Evolutionary conservation across 2,888 invertebrate genomes (phyloP).

Genomic region (Ormyrus rosae): DNA sequence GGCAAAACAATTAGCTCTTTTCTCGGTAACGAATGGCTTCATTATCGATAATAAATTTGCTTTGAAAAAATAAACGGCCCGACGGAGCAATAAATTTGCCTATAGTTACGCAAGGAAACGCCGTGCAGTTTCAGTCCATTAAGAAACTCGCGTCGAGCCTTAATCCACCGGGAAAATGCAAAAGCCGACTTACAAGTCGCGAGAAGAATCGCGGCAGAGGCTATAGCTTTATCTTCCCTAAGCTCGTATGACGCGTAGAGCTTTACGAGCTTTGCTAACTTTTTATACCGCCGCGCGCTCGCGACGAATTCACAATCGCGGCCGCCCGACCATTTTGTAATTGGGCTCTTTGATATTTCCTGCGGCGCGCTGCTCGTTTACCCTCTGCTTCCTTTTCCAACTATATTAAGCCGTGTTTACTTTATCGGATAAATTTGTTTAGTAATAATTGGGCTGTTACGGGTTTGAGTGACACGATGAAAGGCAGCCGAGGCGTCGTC

Average conservation of each 20-base stretch:
- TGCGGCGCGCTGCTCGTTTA: slow-evolving; percentile 8
- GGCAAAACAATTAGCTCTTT: too few relatives aligned
- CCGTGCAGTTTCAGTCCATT: not conserved
- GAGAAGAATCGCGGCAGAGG: too few relatives aligned
- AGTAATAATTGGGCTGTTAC: too few relatives aligned
- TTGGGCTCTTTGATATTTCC: slow-evolving; percentile 40
- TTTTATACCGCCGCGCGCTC: not conserved
- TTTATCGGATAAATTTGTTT: too few relatives aligned
- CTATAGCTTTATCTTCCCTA: slow-evolving; percentile 29
- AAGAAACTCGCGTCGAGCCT: slow-evolving; percentile 3
- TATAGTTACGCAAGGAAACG: too few relatives aligned
- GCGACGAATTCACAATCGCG: slow-evolving; percentile 21
- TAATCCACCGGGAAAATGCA: slow-evolving; percentile 4
- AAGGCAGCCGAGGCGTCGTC: too few relatives aligned
- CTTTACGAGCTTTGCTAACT: slow-evolving; percentile 18
- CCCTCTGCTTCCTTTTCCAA: not conserved
- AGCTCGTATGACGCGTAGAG: slow-evolving; percentile 11
- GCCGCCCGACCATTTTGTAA: slow-evolving; percentile 6
- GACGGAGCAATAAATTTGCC: too few relatives aligned
- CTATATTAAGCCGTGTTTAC: too few relatives aligned
- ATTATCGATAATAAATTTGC: too few relatives aligned
- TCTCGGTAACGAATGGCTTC: too few relatives aligned
- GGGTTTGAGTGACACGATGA: too few relatives aligned
- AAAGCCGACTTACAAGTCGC: not conserved
- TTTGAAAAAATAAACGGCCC: too few relatives aligned